Percentiles rank a stretch among this genome's conserved stretches.
Conservation (phyloP, 2,888 invertebrate species). For the Mechanitis messenoides region DNA sequence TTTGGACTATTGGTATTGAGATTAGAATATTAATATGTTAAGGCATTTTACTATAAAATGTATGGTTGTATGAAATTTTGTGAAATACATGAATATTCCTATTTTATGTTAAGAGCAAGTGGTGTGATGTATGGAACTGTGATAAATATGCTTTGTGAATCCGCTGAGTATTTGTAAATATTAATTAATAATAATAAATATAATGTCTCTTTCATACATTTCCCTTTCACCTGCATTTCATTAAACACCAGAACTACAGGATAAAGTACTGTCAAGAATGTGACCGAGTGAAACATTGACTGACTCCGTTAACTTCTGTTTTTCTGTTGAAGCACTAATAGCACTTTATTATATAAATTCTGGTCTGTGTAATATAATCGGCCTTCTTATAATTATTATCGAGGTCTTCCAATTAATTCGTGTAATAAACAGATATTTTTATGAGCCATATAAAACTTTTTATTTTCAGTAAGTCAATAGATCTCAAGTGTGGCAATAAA, state of each 20-base stretch:
- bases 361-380: not conserved
- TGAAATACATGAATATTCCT: not conserved
- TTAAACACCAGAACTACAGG: no score
- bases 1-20: no score
- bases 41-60: slow-evolving; percentile 18
- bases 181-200: slow-evolving; percentile 17
- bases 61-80: slow-evolving; percentile 32
- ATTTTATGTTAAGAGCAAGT: not conserved
- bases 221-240: not conserved
- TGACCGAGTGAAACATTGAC: not conserved
- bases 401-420: slow-evolving; percentile 18
- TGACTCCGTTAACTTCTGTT: no score
- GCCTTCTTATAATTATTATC: slow-evolving; percentile 16
- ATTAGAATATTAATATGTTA: not conserved
- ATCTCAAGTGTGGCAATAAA: not conserved
- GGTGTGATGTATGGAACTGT: slow-evolving; percentile 66
- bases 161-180: slow-evolving; percentile 44
- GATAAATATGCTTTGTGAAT: slow-evolving; percentile 60
- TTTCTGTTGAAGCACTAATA: no score
- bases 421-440: slow-evolving; percentile 13
- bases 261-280: not conserved
- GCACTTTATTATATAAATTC: no score
- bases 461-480: slow-evolving; percentile 2
- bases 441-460: slow-evolving; percentile 11
- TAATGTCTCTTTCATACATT: slow-evolving; percentile 5